Conservation (phyloP, 2,113 vertebrate genomes). For the Cryptomyrus ogoouensis region DNA sequence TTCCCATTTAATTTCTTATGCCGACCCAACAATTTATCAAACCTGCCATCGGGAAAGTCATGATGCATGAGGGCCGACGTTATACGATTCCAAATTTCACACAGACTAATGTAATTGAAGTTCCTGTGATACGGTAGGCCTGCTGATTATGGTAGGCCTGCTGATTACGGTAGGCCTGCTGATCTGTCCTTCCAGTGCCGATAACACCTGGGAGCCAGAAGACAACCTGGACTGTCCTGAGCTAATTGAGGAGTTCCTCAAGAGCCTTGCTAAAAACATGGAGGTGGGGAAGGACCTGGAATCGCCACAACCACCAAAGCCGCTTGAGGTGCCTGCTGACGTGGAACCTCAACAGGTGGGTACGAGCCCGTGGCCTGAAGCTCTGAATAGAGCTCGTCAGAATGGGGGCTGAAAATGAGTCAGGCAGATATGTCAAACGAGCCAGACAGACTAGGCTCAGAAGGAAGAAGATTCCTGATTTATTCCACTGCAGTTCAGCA, state of each 20-base stretch:
- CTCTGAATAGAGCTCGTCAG: not conserved
- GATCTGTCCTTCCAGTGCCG: constrained; percentile 66
- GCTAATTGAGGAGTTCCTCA: constrained; percentile 91
- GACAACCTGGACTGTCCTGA: constrained; percentile 98
- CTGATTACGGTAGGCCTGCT: not conserved
- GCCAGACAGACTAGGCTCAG: not conserved
- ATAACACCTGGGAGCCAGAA: constrained; percentile 98
- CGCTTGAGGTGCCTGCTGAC: constrained; percentile 57
- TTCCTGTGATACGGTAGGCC: not conserved
- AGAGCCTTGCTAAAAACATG: constrained; percentile 71
- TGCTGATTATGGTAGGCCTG: not conserved
- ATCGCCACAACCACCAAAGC: constrained; percentile 23
- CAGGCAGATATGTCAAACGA: not conserved
- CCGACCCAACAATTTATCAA: not conserved
- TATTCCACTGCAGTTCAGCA: not conserved
- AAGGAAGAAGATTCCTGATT: not conserved
- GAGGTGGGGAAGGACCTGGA: constrained; percentile 42
- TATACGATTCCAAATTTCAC: not conserved
- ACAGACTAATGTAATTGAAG: not conserved
- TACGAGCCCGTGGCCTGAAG: not conserved
- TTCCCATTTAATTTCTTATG: not conserved
- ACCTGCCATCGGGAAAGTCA: not conserved
- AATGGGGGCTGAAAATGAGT: not conserved
- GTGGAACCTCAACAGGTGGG: constrained; percentile 56
- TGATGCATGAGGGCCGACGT: not conserved